Percentiles rank a stretch among this genome's conserved stretches.
These are phyloP conservation scores for Diadegma fenestrale DNA, from an alignment of 2,888 invertebrate species.

Conservation along the genomic window DNA sequence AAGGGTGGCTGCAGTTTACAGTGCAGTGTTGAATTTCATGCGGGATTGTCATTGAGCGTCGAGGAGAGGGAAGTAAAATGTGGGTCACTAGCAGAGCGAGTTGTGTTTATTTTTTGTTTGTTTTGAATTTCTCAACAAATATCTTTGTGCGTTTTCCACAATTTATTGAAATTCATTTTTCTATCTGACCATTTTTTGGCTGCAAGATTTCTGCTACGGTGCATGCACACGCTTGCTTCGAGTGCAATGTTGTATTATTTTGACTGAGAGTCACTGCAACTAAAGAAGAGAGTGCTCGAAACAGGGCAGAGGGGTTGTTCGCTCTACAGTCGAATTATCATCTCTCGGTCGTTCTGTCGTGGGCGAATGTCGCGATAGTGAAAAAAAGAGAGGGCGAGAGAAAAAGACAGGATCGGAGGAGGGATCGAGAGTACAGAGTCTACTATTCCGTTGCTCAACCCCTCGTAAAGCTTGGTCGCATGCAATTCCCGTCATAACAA, in stretches of 20 bases:
- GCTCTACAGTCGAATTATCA: conserved; percentile 67
- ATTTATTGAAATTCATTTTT: not conserved
- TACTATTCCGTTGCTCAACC: conserved; percentile 57
- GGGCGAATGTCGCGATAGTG: conserved; percentile 57
- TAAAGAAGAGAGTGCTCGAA: conserved; percentile 57
- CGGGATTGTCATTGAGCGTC: conserved; percentile 67
- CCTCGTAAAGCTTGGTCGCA: conserved; percentile 81
- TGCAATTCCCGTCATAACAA: conserved; percentile 84
- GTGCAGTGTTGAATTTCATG: conserved; percentile 73
- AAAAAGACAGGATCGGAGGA: conserved; percentile 23
- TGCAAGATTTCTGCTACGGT: not conserved
- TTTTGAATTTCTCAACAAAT: too few relatives aligned
- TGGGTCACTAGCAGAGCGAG: conserved; percentile 2
- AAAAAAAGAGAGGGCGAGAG: conserved; percentile 26
- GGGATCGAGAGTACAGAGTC: conserved; percentile 47
- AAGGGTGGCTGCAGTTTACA: not conserved
- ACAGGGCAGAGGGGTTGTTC: conserved; percentile 64
- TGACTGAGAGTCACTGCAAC: conserved; percentile 63
- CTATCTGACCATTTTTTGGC: not conserved
- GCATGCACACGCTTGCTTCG: not conserved
- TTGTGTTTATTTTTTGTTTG: not conserved
- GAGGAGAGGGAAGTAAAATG: not conserved
- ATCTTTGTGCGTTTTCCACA: not conserved
- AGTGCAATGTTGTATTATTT: conserved; percentile 18
- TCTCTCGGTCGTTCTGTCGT: conserved; percentile 62